Percentiles rank a stretch among this genome's conserved stretches.
Conservation (phyloP, 2,113 vertebrate genomes). For the Halichoerus grypus region DNA sequence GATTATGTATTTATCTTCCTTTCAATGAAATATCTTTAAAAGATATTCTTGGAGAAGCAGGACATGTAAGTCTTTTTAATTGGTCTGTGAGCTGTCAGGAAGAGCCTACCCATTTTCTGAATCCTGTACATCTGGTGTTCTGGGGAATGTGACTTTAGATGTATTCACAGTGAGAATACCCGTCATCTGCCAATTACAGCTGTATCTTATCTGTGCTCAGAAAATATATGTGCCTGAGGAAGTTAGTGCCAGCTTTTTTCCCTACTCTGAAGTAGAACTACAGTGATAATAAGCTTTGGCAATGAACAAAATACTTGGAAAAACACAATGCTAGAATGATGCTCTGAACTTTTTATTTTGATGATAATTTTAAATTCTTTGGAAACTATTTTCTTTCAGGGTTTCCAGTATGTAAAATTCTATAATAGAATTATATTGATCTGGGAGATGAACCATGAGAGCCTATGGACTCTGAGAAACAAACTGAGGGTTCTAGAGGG, state of each 20-base stretch:
- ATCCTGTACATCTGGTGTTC: background rate
- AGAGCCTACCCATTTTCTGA: background rate
- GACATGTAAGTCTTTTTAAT: background rate
- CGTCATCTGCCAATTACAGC: background rate
- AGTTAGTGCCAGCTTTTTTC: background rate
- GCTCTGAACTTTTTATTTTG: conserved; percentile 16
- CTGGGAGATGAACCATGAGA: no score
- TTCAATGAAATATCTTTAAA: background rate
- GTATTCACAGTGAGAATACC: background rate
- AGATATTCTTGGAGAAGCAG: conserved; percentile 17
- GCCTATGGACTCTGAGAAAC: no score
- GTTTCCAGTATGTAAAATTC: background rate
- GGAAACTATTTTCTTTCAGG: background rate
- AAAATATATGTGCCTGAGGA: background rate
- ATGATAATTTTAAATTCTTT: conserved; percentile 27
- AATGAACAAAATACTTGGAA: background rate
- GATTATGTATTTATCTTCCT: background rate
- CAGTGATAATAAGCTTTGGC: background rate
- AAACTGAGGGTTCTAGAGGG: no score
- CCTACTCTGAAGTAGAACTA: background rate
- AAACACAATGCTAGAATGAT: background rate
- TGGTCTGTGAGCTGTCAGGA: background rate
- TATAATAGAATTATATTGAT: background rate
- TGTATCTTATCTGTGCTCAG: background rate
- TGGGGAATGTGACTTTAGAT: background rate